Conservation (phyloP, 2,888 invertebrate species). For the Chaitophorus viminalis region DNA sequence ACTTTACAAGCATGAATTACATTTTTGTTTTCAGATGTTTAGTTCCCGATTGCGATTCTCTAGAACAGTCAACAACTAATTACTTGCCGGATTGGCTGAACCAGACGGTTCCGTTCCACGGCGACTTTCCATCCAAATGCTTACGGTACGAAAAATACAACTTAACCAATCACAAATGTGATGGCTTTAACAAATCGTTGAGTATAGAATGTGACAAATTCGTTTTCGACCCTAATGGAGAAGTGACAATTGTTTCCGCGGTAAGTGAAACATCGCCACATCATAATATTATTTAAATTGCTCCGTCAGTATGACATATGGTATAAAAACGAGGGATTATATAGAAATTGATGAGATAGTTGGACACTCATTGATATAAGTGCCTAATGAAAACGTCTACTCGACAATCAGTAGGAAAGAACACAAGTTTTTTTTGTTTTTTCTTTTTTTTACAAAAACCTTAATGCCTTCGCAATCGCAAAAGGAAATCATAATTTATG, state of each 20-base stretch:
- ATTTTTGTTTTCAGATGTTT: conserved; percentile 47
- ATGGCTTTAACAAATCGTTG: conserved; percentile 1
- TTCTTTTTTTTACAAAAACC: too few relatives aligned
- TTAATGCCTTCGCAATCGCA: too few relatives aligned
- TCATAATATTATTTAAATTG: neutral
- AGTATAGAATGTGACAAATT: conserved; percentile 25
- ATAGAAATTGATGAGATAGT: neutral
- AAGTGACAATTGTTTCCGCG: conserved; percentile 54
- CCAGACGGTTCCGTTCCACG: conserved; percentile 14
- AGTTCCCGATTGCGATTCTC: conserved; percentile 46
- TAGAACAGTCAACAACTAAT: neutral
- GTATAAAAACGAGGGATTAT: neutral
- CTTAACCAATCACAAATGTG: neutral
- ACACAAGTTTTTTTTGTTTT: too few relatives aligned
- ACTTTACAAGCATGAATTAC: neutral
- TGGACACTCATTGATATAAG: too few relatives aligned
- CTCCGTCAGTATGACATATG: neutral
- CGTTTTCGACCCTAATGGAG: conserved; percentile 41
- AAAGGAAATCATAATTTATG: too few relatives aligned
- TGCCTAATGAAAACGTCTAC: too few relatives aligned
- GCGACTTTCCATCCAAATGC: neutral
- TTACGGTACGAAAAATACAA: conserved; percentile 1
- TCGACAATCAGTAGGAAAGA: too few relatives aligned
- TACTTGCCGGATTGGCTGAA: conserved; percentile 31
- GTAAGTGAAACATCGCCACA: neutral